Evolutionary conservation across 2,888 invertebrate species (phyloP).

Genomic region (Platycheirus rosarum): DNA sequence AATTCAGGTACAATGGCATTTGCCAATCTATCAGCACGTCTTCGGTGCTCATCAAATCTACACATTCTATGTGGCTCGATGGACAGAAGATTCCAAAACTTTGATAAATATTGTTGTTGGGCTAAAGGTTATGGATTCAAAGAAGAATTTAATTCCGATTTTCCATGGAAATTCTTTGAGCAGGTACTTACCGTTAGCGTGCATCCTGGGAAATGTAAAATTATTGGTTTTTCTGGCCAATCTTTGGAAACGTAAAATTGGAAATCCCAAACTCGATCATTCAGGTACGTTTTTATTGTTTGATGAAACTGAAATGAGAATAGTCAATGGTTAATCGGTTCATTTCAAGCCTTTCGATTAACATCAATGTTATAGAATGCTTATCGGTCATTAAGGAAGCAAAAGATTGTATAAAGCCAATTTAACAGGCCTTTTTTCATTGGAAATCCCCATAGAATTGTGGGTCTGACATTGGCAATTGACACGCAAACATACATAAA

Average conservation of each 20-base stretch:
- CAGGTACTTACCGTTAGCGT: slow-evolving; percentile 89
- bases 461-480: slow-evolving; percentile 26
- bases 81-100: slow-evolving; percentile 94
- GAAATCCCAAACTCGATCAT: slow-evolving; percentile 94
- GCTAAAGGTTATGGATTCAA: slow-evolving; percentile 83
- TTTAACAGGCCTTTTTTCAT: slow-evolving; percentile 28
- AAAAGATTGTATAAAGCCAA: slow-evolving; percentile 14
- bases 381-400: slow-evolving; percentile 2
- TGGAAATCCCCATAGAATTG: slow-evolving; percentile 5
- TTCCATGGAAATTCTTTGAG: not conserved
- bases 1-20: slow-evolving; percentile 92
- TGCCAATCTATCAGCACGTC: slow-evolving; percentile 91
- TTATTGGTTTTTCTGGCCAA: slow-evolving; percentile 93
- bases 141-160: not conserved
- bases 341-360: not conserved
- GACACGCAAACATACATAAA: slow-evolving; percentile 39
- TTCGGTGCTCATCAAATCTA: slow-evolving; percentile 89
- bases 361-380: not conserved
- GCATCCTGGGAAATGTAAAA: slow-evolving; percentile 94
- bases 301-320: slow-evolving; percentile 94
- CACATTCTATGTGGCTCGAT: slow-evolving; percentile 88
- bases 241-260: slow-evolving; percentile 94
- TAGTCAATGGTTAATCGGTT: too few relatives aligned
- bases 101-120: slow-evolving; percentile 90
- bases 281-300: slow-evolving; percentile 93